These are phyloP conservation scores for Steromphala cineraria DNA, from an alignment of 2,888 invertebrate genomes.

Conservation along the genomic window DNA sequence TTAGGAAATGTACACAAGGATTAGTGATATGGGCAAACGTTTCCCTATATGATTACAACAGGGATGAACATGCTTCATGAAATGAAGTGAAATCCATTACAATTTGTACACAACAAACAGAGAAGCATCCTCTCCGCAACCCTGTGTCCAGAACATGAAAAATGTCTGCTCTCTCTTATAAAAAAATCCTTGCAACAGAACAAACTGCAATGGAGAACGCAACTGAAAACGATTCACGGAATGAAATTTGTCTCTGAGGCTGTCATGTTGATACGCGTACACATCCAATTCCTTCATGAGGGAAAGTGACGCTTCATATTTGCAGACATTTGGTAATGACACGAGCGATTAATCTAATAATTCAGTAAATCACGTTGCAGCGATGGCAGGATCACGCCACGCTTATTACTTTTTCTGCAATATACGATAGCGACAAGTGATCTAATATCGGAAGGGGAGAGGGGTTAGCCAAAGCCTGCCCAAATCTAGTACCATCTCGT, in stretches of 20 bases:
- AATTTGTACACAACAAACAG: neutral
- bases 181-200: neutral
- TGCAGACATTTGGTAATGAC: constrained; percentile 2
- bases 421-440: neutral
- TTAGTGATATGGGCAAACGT: neutral
- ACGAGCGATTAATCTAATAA: constrained; percentile 6
- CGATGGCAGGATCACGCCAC: neutral
- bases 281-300: constrained; percentile 3
- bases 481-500: neutral
- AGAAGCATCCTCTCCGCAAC: neutral
- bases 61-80: neutral
- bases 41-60: neutral
- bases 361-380: neutral
- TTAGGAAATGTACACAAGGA: neutral
- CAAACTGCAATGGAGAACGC: neutral
- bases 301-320: constrained; percentile 3
- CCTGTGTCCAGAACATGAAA: neutral
- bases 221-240: neutral
- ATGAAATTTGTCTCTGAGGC: neutral
- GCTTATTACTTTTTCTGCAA: neutral
- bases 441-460: neutral
- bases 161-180: neutral
- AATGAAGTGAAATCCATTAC: neutral
- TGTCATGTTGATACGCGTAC: neutral
- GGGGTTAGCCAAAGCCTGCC: neutral